phyloP scores from a whole-genome alignment of 2,113 vertebrate genomes.

The Vidua chalybeata region DNA sequence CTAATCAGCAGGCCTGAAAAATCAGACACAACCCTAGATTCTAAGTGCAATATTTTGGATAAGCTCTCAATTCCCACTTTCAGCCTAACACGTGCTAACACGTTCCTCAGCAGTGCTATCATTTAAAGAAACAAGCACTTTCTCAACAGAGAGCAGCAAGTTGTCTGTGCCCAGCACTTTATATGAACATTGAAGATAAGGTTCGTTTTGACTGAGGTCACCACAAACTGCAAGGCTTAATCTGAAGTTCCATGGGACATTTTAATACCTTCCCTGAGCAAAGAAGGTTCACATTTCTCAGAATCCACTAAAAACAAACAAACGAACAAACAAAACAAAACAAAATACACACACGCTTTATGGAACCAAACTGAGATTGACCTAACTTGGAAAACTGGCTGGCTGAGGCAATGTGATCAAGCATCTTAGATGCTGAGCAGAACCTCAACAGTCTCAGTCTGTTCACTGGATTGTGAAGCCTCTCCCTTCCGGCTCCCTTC shows the following conservation, averaged over 20 bases:
- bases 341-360: rapidly evolving
- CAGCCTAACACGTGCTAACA: not conserved
- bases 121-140: not conserved
- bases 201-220: not conserved
- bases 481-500: not conserved
- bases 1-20: not conserved
- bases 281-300: not conserved
- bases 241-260: not conserved
- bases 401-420: not conserved
- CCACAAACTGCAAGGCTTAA: not conserved
- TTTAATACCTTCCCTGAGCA: not conserved
- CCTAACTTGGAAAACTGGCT: not conserved
- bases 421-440: not conserved
- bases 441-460: not conserved
- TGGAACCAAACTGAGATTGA: not conserved
- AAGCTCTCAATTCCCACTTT: not conserved
- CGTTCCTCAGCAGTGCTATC: not conserved
- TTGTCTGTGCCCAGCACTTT: not conserved
- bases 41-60: not conserved
- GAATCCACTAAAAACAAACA: not conserved
- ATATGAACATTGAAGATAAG: not conserved
- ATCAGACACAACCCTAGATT: not conserved
- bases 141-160: not conserved
- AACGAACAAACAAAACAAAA: too few relatives aligned
- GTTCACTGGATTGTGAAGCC: not conserved